Evolutionary conservation across 2,113 vertebrate genomes (phyloP), one percentile per base, ranked within the genome.

Genomic region (Echinops telfairi): DNA sequence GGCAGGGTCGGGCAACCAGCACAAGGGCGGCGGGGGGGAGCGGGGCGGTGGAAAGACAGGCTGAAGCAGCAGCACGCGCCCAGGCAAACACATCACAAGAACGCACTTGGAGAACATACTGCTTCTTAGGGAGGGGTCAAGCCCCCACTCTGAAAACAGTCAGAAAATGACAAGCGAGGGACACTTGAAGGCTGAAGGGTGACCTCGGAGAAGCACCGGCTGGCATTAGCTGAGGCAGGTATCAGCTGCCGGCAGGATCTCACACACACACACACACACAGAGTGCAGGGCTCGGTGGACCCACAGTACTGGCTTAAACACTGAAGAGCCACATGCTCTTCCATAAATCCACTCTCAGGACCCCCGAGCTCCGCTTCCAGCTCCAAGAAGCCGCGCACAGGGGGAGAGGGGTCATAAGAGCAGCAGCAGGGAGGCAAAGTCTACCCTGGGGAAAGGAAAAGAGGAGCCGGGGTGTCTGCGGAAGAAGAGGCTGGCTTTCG

Each of bases 151-250:
- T 90, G 78, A 68, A 93, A 85, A 93, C 66, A 96, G 38, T 77
- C 94, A 94, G 71, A 62, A 86, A 75, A 68, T 92, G 95, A 96
- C 92, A 96, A 90, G 94, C 33, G 4, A 58, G 78, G 90, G 89
- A 93, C 92, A 91, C 47, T 16, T 0, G n/a, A 89, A 27, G 53
- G 19, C 82, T 86, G 81, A 64, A 38, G n/a, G 36, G 40, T 75
- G 87, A 91, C 96, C 94, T 94, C 86, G 0, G 0, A 0, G 23
- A 36, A 82, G 75, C 64, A 1, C 66, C 8, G 75, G 66, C 83
- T 90, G 91, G 60, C 95, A 57, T 33, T 8, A 58, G 29, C 71
- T 77, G 76, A 78, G 36, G 66, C 81, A 85, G 53, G 78, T 23
- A n/a, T 85, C 22, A 83, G 81, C 88, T 76, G 86, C 82, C 29